A percentile compares a stretch with the other conserved stretches of the same genome.
Evolutionary conservation across 1,140 invertebrate genomes (phyloP).

Genomic region (Diachasmimorpha longicaudata): DNA sequence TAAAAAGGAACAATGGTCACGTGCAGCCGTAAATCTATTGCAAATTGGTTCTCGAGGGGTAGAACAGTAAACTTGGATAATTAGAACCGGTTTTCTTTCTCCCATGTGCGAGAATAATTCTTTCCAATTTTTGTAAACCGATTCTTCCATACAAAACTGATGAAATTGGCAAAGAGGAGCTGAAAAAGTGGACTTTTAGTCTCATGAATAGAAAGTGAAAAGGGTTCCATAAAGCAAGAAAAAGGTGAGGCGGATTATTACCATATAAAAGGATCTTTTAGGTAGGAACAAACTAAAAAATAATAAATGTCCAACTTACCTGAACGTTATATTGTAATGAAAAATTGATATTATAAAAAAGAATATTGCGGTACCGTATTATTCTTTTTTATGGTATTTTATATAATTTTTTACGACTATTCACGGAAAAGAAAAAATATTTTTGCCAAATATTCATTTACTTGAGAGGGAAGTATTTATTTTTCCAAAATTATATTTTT

Average conservation of each 20-base stretch:
- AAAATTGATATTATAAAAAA: too few relatives aligned
- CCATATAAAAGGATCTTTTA: neutral
- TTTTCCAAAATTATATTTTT: too few relatives aligned
- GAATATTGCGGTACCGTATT: too few relatives aligned
- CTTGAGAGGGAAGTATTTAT: too few relatives aligned
- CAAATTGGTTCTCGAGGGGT: constrained; percentile 1
- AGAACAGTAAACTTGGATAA: neutral
- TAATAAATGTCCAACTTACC: neutral
- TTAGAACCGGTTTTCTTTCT: constrained; percentile 30
- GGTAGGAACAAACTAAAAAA: neutral
- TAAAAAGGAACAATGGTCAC: constrained; percentile 32
- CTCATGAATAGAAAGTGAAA: neutral
- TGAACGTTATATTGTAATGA: constrained; percentile 13
- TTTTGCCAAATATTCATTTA: too few relatives aligned
- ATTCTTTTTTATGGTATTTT: too few relatives aligned
- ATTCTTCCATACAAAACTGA: neutral
- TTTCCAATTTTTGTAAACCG: constrained; percentile 19
- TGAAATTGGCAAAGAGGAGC: neutral
- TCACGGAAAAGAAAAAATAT: too few relatives aligned
- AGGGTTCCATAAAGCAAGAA: constrained; percentile 4
- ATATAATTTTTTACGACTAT: too few relatives aligned
- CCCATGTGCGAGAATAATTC: neutral
- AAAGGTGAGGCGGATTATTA: neutral
- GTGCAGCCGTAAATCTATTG: constrained; percentile 22
- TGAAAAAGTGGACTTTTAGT: neutral